Conservation (phyloP, 2,113 vertebrate species). For the Atrichornis clamosus region DNA sequence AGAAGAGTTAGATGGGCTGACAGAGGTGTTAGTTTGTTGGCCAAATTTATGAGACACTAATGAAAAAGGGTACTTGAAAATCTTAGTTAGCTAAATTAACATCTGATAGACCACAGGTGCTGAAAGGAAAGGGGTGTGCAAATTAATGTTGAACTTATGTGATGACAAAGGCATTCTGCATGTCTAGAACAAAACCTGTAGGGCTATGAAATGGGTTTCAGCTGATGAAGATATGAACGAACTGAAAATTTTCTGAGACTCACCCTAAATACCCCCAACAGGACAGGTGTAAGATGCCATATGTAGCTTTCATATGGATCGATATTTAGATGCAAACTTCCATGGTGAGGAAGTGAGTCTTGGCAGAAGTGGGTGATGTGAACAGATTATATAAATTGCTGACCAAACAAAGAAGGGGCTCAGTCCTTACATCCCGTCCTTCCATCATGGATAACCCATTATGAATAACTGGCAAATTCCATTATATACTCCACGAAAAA, state of each 20-base stretch:
- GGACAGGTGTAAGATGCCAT: background rate
- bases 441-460: background rate
- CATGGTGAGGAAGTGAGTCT: accelerated
- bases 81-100: background rate
- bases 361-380: background rate
- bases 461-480: background rate
- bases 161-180: background rate
- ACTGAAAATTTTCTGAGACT: background rate
- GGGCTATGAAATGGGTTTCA: background rate
- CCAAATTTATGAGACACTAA: background rate
- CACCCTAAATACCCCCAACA: background rate
- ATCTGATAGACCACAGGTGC: background rate
- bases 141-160: accelerated
- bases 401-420: background rate
- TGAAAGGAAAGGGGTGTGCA: background rate
- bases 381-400: background rate
- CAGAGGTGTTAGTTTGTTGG: background rate
- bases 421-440: background rate
- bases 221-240: background rate
- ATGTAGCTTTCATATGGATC: background rate
- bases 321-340: background rate
- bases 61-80: background rate
- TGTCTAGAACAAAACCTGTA: background rate
- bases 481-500: background rate
- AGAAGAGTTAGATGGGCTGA: background rate